phyloP scores from a whole-genome alignment of 23 tunicate species.

The Ascidia mentula region DNA sequence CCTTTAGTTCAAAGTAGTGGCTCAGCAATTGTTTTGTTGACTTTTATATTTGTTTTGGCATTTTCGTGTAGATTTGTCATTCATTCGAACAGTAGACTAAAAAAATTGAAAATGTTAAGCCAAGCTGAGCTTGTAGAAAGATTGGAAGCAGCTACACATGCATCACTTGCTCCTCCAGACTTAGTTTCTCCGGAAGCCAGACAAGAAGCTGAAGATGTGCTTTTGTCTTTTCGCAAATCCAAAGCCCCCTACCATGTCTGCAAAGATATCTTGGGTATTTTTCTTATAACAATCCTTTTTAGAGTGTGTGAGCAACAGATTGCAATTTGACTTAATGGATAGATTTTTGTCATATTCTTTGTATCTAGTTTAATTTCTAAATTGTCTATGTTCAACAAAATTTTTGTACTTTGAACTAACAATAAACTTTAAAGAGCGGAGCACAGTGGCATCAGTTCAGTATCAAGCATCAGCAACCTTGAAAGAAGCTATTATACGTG shows the following conservation, averaged over 20 bases:
- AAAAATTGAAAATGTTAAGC: not conserved
- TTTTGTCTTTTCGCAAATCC: slow-evolving; percentile 60
- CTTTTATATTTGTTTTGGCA: too few species aligned
- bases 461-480: slow-evolving; percentile 59
- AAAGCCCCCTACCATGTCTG: slow-evolving; percentile 53
- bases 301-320: not conserved
- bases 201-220: slow-evolving; percentile 61
- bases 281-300: not conserved
- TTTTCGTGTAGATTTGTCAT: too few species aligned
- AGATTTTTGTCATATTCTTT: too few species aligned
- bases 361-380: not conserved
- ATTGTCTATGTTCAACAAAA: not conserved
- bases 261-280: slow-evolving; percentile 38
- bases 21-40: too few species aligned
- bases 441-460: slow-evolving; percentile 32
- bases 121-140: slow-evolving; percentile 16
- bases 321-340: too few species aligned
- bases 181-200: slow-evolving; percentile 35
- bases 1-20: too few species aligned
- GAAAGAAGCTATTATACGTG: slow-evolving; percentile 61
- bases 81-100: too few species aligned
- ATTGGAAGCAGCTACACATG: slow-evolving; percentile 45
- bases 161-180: slow-evolving; percentile 41
- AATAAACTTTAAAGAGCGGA: slow-evolving; percentile 38
- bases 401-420: not conserved